phyloP scores from a whole-genome alignment of 2,113 vertebrate genomes.

The Thinocorus orbignyianus region DNA sequence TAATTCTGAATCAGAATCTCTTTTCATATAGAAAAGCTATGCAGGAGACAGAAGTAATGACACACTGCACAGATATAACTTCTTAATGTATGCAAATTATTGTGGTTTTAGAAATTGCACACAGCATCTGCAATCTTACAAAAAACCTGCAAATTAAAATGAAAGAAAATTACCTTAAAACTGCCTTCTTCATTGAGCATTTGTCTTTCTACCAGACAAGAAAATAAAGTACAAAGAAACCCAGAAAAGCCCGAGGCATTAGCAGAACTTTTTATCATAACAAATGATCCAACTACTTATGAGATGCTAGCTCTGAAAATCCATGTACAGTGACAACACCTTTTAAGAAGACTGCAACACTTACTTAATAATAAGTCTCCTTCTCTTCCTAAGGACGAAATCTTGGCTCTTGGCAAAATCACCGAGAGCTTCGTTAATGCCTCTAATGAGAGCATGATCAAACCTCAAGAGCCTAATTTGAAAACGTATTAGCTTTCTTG shows the following conservation, averaged over 20 bases:
- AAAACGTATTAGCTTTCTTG: background rate
- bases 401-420: background rate
- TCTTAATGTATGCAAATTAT: conserved; percentile 55
- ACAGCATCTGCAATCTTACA: conserved; percentile 35
- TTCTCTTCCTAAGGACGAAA: background rate
- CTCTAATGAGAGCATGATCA: background rate
- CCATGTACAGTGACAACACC: background rate
- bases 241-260: background rate
- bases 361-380: background rate
- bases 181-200: background rate
- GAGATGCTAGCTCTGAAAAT: conserved; percentile 26
- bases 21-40: conserved; percentile 4
- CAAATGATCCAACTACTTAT: background rate
- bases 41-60: conserved; percentile 7
- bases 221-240: conserved; percentile 19
- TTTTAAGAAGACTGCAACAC: background rate
- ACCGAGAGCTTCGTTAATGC: background rate
- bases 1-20: background rate
- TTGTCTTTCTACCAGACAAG: conserved; percentile 11
- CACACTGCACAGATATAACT: background rate
- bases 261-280: conserved; percentile 23
- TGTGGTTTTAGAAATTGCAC: conserved; percentile 9
- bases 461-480: background rate
- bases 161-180: conserved; percentile 51
- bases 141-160: conserved; percentile 52